phyloP scores from a whole-genome alignment of 2,797 vertebrate species.

The Gadopsis marmoratus region DNA sequence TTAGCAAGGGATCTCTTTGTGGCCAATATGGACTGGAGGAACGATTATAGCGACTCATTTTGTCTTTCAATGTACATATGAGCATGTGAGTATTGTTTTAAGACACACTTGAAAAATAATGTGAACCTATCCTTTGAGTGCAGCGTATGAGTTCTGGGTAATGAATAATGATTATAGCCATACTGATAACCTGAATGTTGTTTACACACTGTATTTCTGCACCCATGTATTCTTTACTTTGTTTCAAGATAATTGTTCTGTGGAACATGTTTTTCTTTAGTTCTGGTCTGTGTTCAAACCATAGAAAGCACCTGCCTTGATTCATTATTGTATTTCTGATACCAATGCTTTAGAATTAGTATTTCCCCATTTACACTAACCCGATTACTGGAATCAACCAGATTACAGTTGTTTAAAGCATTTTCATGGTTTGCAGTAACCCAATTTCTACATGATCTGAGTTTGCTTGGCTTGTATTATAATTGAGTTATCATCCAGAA shows the following conservation, averaged over 20 bases:
- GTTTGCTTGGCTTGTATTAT: neutral
- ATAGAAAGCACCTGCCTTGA: neutral
- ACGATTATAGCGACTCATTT: too few relatives aligned
- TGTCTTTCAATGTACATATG: too few relatives aligned
- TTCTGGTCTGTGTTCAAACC: neutral
- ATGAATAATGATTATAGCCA: neutral
- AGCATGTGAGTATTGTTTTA: too few relatives aligned
- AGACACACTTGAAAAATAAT: too few relatives aligned
- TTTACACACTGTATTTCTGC: neutral
- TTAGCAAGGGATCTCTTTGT: too few relatives aligned
- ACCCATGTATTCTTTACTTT: neutral
- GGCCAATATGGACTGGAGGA: too few relatives aligned
- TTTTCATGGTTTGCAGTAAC: neutral
- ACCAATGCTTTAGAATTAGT: neutral
- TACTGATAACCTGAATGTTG: neutral
- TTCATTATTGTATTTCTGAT: neutral
- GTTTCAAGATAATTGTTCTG: neutral
- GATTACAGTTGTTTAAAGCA: slow-evolving; percentile 1
- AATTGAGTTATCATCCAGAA: neutral
- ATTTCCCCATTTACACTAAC: neutral
- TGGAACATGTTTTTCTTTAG: neutral
- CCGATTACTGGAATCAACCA: neutral
- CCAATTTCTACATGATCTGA: neutral
- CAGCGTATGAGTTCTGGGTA: neutral
- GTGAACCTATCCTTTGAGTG: neutral